Conservation (phyloP, 2,113 vertebrate species). For the Archocentrus centrarchus region DNA sequence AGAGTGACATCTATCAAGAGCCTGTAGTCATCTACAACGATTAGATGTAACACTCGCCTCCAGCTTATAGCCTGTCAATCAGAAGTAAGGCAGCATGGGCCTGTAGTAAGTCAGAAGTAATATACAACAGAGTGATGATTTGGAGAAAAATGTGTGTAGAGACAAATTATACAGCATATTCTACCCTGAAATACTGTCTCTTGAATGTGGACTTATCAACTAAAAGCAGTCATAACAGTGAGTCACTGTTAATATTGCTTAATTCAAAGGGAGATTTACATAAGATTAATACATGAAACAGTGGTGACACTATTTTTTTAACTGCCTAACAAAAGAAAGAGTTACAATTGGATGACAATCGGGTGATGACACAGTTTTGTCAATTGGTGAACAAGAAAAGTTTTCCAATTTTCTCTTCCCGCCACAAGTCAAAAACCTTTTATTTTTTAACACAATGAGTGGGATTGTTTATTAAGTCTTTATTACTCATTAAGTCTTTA, state of each 20-base stretch:
- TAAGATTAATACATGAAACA: background rate
- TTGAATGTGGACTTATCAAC: background rate
- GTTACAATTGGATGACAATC: too few species aligned
- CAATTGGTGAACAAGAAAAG: background rate
- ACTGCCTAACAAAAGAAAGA: background rate
- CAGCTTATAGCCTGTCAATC: conserved; percentile 48
- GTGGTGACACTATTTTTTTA: background rate
- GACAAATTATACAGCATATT: background rate
- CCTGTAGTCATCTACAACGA: conserved; percentile 32
- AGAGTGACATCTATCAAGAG: conserved; percentile 30
- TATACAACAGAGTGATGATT: conserved; percentile 12
- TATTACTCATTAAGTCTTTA: background rate
- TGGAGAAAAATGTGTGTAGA: background rate
- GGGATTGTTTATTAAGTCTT: background rate
- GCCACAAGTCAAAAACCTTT: background rate
- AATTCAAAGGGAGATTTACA: background rate
- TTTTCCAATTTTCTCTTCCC: background rate
- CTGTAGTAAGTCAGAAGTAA: conserved; percentile 21
- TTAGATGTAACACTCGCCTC: conserved; percentile 42
- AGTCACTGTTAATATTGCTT: background rate
- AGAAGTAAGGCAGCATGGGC: conserved; percentile 10
- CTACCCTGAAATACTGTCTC: background rate
- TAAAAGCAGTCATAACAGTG: background rate
- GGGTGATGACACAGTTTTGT: background rate
- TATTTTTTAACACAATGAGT: background rate